A percentile compares a stretch with the other conserved stretches of the same genome.
Conservation (phyloP, 2,797 vertebrate genomes). For the Syngnathus acus region DNA sequence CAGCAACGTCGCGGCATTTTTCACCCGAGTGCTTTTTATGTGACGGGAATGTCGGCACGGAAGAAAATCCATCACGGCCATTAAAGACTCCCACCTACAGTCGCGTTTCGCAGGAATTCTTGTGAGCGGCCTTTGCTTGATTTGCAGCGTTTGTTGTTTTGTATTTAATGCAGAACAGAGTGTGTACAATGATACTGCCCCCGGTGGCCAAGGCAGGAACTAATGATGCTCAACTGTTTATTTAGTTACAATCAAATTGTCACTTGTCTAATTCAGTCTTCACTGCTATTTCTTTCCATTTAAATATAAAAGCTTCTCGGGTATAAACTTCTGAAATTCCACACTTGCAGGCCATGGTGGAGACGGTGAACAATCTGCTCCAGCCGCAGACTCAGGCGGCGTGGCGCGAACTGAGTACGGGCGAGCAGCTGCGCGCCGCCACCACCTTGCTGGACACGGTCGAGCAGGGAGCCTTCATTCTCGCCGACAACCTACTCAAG, state of each 20-base stretch:
- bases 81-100: background rate
- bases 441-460: conserved; percentile 94
- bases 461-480: conserved; percentile 93
- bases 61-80: conserved; percentile 15
- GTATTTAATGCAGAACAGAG: background rate
- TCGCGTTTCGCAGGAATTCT: background rate
- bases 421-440: conserved; percentile 86
- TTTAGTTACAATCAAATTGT: background rate
- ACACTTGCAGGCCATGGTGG: conserved; percentile 81
- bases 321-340: background rate
- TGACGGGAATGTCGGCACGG: conserved; percentile 37
- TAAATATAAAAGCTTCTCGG: background rate
- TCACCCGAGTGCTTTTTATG: conserved; percentile 22
- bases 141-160: background rate
- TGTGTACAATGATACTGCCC: background rate
- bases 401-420: conserved; percentile 83
- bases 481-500: conserved; percentile 97
- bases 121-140: background rate
- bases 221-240: background rate
- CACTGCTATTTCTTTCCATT: background rate
- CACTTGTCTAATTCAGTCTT: no score
- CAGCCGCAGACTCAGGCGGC: conserved; percentile 86
- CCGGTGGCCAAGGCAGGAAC: background rate
- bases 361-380: conserved; percentile 96
- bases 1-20: conserved; percentile 10